phyloP scores from a whole-genome alignment of 2,113 vertebrate genomes.

The Mormyrus lacerda region DNA sequence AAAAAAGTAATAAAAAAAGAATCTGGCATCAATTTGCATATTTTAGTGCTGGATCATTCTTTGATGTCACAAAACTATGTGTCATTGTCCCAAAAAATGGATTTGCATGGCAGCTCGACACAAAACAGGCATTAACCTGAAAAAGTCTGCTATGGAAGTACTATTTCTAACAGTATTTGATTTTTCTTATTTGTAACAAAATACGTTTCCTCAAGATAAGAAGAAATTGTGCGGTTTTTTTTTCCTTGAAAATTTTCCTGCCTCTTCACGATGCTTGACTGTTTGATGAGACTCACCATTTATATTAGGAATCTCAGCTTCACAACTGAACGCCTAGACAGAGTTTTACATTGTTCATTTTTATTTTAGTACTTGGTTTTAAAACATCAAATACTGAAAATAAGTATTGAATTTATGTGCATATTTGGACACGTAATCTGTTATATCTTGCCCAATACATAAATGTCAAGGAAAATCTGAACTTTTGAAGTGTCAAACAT shows the following conservation, averaged over 20 bases:
- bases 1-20: neutral
- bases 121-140: conserved; percentile 2
- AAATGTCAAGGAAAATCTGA: neutral
- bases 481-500: neutral
- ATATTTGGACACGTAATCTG: neutral
- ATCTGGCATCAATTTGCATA: conserved; percentile 4
- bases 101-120: neutral
- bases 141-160: neutral
- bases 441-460: neutral
- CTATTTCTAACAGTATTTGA: conserved; percentile 1
- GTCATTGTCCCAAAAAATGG: conserved; percentile 5
- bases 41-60: neutral
- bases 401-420: neutral
- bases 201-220: neutral
- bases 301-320: neutral
- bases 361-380: neutral
- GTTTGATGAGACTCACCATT: neutral
- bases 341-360: neutral
- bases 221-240: neutral
- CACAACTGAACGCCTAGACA: neutral
- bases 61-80: neutral
- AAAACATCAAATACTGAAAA: neutral
- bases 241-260: neutral
- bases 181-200: neutral
- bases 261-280: no score